Base-by-base conservation (phyloP, 2,113 vertebrate genomes). In the human (Homo sapiens) region DNA sequence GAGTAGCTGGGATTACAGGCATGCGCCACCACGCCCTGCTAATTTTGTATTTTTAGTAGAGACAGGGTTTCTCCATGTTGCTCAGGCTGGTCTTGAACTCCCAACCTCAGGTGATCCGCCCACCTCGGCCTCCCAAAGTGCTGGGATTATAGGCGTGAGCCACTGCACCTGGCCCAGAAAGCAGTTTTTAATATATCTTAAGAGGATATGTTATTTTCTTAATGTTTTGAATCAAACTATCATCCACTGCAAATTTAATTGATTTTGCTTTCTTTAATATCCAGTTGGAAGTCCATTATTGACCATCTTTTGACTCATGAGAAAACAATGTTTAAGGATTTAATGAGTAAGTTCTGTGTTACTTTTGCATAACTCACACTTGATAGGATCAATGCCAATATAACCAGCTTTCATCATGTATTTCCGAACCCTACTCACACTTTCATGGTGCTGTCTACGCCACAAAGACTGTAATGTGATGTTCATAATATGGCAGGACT, bases 301-400 rank as follows among this genome's bases (percentile, higher is more conserved):
- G 99, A 99, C 97, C 99, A 99, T 97, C 99, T 99, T 82, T 98
- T 99, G 97, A 99, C 99, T 84, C 99, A 99, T 1, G 99, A 99
- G 98, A 99, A 99, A 98, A 99, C 99, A 11, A 99, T 99, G 99
- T 99, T 99, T 98, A 99, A 99, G 99, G 99, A 99, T 98, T 97
- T 99, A 92, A 99, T 99, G 99, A 99, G 99, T 99, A 98, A 99
- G 99, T 99, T 97, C 45, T 27, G 1, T 57, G 52, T 88, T 92
- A 55, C 45, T 86, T 93, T n/a, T 87, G 70, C 57, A 2, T 92
- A 35, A 68, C 14, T 50, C 79, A 76, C 61, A 17, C 64, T n/a
- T 72, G 11, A 83, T 38, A 94, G 64, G 61, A 38, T 12, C 27
- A 0, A 5, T 3, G 12, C 43, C 82, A 10, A 59, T 40, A 2